These are phyloP conservation scores for Amblyopsis hoosieri DNA, from an alignment of 2,797 vertebrate species.

Conservation along the genomic window DNA sequence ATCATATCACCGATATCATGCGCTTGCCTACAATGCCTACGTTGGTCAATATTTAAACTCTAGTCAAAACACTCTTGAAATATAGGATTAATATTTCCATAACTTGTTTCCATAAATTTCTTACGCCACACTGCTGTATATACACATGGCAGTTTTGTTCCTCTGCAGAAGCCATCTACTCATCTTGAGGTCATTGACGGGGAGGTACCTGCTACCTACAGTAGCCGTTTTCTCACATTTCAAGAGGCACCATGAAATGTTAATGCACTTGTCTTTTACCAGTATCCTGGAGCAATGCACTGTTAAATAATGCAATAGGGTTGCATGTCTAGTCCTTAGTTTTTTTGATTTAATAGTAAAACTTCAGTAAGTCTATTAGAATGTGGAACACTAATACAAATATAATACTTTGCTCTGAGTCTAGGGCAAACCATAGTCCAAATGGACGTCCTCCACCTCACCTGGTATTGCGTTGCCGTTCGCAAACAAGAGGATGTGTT, in stretches of 20 bases:
- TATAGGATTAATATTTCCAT: background rate
- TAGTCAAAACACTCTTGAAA: background rate
- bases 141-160: background rate
- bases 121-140: background rate
- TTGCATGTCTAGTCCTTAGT: background rate
- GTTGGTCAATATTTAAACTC: background rate
- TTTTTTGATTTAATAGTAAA: no score
- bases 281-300: background rate
- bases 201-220: conserved; percentile 18
- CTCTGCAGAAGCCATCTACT: background rate
- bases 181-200: background rate
- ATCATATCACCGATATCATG: no score
- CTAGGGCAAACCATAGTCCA: no score
- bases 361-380: no score
- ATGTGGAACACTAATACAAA: no score
- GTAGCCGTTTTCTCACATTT: conserved; percentile 53
- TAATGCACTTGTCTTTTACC: conserved; percentile 50
- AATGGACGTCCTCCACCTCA: no score
- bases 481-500: conserved; percentile 5
- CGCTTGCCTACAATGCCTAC: background rate
- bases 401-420: no score
- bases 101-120: background rate
- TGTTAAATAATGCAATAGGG: conserved; percentile 61
- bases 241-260: conserved; percentile 59
- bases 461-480: background rate